phyloP scores from a whole-genome alignment of 2,888 invertebrate genomes.

The Taenaris catops region DNA sequence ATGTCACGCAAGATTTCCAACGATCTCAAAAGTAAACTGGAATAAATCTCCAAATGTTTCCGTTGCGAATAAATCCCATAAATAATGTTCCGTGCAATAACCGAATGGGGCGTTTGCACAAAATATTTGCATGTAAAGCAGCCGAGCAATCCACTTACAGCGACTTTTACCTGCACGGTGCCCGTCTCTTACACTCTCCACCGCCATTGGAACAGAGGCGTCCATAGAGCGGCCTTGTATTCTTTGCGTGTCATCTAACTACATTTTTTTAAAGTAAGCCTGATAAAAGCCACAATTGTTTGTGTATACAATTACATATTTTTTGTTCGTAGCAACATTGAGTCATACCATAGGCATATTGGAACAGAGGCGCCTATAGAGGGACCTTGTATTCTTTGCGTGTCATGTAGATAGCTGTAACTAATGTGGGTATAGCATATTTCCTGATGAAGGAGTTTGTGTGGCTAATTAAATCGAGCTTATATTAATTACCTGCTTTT shows the following conservation, averaged over 20 bases:
- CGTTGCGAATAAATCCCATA: slow-evolving; percentile 25
- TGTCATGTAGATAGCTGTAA: too few relatives aligned
- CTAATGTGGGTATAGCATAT: too few relatives aligned
- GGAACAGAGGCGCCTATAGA: too few relatives aligned
- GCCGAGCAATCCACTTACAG: slow-evolving; percentile 76
- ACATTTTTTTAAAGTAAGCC: too few relatives aligned
- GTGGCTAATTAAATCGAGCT: too few relatives aligned
- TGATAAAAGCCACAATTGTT: too few relatives aligned
- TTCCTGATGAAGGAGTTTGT: too few relatives aligned
- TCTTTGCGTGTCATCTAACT: too few relatives aligned
- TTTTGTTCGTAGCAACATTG: too few relatives aligned
- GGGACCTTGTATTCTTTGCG: too few relatives aligned
- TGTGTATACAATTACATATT: too few relatives aligned
- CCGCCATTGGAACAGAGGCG: slow-evolving; percentile 30
- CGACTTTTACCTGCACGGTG: slow-evolving; percentile 69
- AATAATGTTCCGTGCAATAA: slow-evolving; percentile 27
- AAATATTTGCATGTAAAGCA: slow-evolving; percentile 77
- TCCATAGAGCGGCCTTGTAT: slow-evolving; percentile 35
- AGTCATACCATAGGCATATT: too few relatives aligned
- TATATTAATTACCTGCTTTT: slow-evolving; percentile 43
- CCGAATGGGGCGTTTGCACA: slow-evolving; percentile 52
- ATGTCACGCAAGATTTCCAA: slow-evolving; percentile 6
- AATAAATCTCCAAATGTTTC: slow-evolving; percentile 16
- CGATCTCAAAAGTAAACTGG: slow-evolving; percentile 9
- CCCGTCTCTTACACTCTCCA: slow-evolving; percentile 57